phyloP scores from a whole-genome alignment of 2,888 invertebrate genomes.

The Spisula subtruncata region DNA sequence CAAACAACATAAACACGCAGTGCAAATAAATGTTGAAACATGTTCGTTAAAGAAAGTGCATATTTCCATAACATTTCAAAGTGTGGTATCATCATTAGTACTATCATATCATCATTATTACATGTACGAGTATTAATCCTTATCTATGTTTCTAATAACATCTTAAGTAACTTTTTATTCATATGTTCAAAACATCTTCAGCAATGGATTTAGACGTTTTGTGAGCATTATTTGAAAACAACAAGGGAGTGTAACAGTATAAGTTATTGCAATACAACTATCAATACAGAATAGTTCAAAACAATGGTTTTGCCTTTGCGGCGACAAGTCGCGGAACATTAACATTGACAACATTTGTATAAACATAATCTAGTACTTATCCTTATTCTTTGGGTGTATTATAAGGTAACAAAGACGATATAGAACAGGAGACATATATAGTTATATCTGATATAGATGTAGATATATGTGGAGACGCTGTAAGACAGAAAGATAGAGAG shows the following conservation, averaged over 20 bases:
- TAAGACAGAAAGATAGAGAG: background rate
- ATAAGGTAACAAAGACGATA: background rate
- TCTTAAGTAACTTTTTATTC: no score
- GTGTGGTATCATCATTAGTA: background rate
- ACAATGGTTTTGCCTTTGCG: no score
- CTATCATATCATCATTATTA: no score
- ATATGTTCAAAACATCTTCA: no score
- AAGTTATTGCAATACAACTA: no score
- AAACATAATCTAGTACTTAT: background rate
- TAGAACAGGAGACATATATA: background rate
- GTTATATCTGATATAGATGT: background rate
- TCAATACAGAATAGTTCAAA: no score
- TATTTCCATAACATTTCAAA: conserved; percentile 40
- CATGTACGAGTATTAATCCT: background rate
- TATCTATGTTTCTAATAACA: background rate
- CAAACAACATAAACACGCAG: conserved; percentile 28
- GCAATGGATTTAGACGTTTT: no score
- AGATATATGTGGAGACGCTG: background rate
- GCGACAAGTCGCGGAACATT: no score
- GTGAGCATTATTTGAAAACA: no score
- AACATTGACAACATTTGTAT: no score
- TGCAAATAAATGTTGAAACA: conserved; percentile 6
- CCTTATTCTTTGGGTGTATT: background rate
- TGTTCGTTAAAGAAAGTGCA: conserved; percentile 22
- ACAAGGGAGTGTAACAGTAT: no score